Percentiles rank a stretch among this genome's conserved stretches.
phyloP scores from a whole-genome alignment of 2,888 invertebrate species.

The Mesorhabditis sp. region DNA sequence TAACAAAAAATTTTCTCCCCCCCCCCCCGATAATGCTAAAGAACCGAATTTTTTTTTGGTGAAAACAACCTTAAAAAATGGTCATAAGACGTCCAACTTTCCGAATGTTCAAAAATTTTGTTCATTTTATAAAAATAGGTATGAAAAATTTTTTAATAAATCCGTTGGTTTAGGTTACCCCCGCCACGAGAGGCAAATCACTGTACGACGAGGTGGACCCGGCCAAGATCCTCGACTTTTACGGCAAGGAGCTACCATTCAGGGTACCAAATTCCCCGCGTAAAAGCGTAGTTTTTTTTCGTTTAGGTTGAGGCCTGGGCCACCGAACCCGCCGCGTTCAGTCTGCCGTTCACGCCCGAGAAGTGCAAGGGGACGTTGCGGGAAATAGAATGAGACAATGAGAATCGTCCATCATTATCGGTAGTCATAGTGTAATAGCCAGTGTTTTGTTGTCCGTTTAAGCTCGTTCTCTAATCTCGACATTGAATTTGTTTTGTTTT shows the following conservation, averaged over 20 bases:
- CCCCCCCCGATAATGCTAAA: too few species aligned
- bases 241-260: constrained; percentile 49
- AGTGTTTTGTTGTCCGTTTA: too few species aligned
- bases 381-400: neutral
- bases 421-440: too few species aligned
- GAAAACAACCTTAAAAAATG: neutral
- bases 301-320: constrained; percentile 51
- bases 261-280: constrained; percentile 23
- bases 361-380: neutral
- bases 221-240: constrained; percentile 40
- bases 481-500: too few species aligned
- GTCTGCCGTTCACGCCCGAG: constrained; percentile 29
- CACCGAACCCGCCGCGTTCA: constrained; percentile 41
- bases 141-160: too few species aligned
- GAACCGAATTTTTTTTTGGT: too few species aligned
- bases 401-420: too few species aligned
- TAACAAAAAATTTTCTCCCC: too few species aligned
- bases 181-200: constrained; percentile 19
- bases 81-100: neutral
- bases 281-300: constrained; percentile 1
- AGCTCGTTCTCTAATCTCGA: too few species aligned
- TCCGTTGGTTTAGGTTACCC: constrained; percentile 16
- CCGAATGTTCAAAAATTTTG: neutral
- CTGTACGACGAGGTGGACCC: constrained; percentile 51
- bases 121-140: too few species aligned